These are phyloP conservation scores for Eupithecia centaureata DNA, from an alignment of 2,888 invertebrate genomes.

Conservation along the genomic window DNA sequence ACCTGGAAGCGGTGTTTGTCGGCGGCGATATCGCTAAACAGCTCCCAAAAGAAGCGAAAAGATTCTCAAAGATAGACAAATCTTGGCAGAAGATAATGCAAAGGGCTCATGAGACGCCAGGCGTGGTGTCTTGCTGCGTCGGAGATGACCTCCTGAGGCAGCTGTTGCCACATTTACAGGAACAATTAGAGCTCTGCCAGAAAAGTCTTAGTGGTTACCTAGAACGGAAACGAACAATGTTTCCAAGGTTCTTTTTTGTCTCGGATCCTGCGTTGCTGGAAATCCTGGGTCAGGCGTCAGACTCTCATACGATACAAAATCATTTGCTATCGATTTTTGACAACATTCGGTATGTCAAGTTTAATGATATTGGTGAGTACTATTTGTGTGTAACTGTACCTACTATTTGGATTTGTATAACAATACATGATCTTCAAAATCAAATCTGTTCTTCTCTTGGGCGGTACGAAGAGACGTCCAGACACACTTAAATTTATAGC, in stretches of 20 bases:
- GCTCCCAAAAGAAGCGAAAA: conserved; percentile 95
- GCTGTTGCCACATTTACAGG: conserved; percentile 96
- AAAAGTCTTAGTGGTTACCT: conserved; percentile 97
- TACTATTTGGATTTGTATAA: not conserved
- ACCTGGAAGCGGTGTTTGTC: conserved; percentile 98
- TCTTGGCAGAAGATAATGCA: conserved; percentile 99
- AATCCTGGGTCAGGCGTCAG: conserved; percentile 96
- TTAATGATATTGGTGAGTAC: conserved; percentile 91
- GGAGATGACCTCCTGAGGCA: conserved; percentile 97
- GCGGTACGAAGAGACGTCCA: not conserved
- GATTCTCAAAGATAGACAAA: conserved; percentile 98
- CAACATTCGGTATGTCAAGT: conserved; percentile 95
- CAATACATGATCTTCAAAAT: not conserved
- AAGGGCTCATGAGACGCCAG: conserved; percentile 97
- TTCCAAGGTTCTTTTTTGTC: conserved; percentile 96
- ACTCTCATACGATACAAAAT: conserved; percentile 97
- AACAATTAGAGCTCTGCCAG: conserved; percentile 97
- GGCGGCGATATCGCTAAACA: conserved; percentile 99
- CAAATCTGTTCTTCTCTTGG: not conserved
- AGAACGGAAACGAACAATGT: conserved; percentile 96
- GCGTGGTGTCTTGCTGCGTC: conserved; percentile 97
- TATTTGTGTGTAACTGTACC: not conserved
- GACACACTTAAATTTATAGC: not conserved
- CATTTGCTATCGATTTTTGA: conserved; percentile 98
- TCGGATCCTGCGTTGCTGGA: conserved; percentile 96